Base-by-base conservation (phyloP, 2,113 vertebrate genomes). In the Gallinago undulata region DNA sequence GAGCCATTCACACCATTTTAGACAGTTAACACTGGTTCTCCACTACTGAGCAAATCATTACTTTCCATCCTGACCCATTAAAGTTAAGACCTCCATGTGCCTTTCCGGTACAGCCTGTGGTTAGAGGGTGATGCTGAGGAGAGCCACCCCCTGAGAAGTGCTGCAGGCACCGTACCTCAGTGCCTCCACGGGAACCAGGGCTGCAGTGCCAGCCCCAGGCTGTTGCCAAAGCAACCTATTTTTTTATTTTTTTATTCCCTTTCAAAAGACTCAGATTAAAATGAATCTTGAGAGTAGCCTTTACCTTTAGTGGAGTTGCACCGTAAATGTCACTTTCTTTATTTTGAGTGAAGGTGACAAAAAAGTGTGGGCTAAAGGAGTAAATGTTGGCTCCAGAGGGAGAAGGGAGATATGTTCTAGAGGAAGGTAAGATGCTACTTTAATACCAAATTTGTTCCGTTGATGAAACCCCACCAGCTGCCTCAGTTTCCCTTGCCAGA, bases 1-100 rank as follows among this genome's bases (percentile, higher is more conserved):
- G 91, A 96, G 91, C 90, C 96, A 74, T 95, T 96, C 96, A 95
- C 95, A 96, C 94, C 96, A 91, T 97, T 95, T 81, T 47, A 89
- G 67, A 57, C 77, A 51, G 75, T 93, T 83, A 74, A 94, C 84
- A 62, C 95, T 79, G 66, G 7, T 86, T 96, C 93, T 89, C 87
- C 64, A 81, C 94, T 78, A n/a, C 80, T 87, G 89, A 74, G 90
- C 87, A 95, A 87, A 88, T 74, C 57, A 84, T 83, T 94, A 95
- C 86, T 96, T 95, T 82, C 80, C 80, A 75, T 87, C 94, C 74
- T 77, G 90, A 96, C 83, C 94, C 91, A 93, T 94, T 92, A 60
- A 94, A 96, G 94, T 87, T 60, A 62, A 93, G 90, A 87, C 84
- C 94, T 95, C 81, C 59, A 13, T 21, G 89, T 83, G 79, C 89